Evolutionary conservation across 1,140 invertebrate species (phyloP).

Genomic region (Phenacoccus solenopsis): DNA sequence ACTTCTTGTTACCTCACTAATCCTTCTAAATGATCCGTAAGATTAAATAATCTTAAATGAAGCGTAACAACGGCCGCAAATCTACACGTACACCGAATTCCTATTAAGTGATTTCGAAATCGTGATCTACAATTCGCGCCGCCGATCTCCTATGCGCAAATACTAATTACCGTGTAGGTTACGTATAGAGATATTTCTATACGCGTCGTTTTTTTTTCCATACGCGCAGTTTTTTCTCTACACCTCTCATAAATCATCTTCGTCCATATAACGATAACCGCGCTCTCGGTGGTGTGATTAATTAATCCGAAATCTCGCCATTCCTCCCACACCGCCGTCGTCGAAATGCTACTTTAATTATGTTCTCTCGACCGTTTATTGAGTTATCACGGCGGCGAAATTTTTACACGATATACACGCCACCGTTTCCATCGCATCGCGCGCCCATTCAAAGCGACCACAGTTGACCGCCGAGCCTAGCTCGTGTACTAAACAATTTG

Average conservation of each 20-base stretch:
- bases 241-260: neutral
- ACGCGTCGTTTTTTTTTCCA: too few species aligned
- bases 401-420: neutral
- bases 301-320: neutral
- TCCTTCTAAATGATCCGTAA: constrained; percentile 15
- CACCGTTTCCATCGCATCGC: neutral
- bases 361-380: constrained; percentile 4
- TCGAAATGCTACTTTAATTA: neutral
- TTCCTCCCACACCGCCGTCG: neutral
- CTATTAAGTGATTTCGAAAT: too few species aligned
- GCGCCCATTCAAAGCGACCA: neutral
- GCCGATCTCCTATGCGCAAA: too few species aligned
- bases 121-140: too few species aligned
- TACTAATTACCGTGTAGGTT: too few species aligned
- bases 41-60: constrained; percentile 9
- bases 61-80: neutral
- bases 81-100: too few species aligned
- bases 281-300: neutral
- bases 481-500: constrained; percentile 2
- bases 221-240: too few species aligned
- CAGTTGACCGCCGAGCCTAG: neutral
- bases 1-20: constrained; percentile 7
- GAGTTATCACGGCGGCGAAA: neutral
- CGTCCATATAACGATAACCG: neutral
- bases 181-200: too few species aligned